Conservation (phyloP, 2,888 invertebrate genomes). For the Sturmia bella region DNA sequence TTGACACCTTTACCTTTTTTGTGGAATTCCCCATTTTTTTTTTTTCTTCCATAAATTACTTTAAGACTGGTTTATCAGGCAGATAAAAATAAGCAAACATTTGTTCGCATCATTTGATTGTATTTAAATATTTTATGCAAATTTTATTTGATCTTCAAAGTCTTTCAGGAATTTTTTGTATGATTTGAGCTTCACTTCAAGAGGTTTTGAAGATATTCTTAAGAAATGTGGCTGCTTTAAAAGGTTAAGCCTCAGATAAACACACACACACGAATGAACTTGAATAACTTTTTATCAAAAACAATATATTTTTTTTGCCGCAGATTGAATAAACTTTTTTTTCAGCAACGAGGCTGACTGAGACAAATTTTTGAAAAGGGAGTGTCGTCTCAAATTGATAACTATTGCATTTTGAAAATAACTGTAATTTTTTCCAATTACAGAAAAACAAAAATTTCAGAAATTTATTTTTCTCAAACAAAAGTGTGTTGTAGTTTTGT, state of each 20-base stretch:
- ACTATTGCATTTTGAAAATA: background rate
- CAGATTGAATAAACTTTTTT: background rate
- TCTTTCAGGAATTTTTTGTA: background rate
- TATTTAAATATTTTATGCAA: constrained; percentile 17
- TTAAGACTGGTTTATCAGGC: constrained; percentile 19
- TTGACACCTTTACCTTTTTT: too few species aligned
- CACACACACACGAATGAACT: background rate
- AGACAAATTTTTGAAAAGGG: too few species aligned
- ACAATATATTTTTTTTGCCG: background rate
- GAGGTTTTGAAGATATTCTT: background rate
- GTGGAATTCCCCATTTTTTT: too few species aligned
- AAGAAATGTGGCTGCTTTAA: constrained; percentile 3
- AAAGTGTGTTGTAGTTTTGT: constrained; percentile 1
- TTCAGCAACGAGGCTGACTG: background rate
- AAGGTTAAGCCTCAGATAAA: too few species aligned
- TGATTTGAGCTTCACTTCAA: background rate
- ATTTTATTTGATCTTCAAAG: constrained; percentile 1
- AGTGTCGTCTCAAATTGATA: background rate
- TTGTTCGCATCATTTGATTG: constrained; percentile 2
- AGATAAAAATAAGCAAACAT: background rate
- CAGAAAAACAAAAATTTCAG: too few species aligned
- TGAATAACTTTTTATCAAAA: background rate
- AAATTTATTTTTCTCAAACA: background rate
- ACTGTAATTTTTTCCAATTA: too few species aligned
- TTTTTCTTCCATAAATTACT: background rate